These are phyloP conservation scores for Mythimna impura DNA, from an alignment of 2,888 invertebrate genomes.

Conservation along the genomic window DNA sequence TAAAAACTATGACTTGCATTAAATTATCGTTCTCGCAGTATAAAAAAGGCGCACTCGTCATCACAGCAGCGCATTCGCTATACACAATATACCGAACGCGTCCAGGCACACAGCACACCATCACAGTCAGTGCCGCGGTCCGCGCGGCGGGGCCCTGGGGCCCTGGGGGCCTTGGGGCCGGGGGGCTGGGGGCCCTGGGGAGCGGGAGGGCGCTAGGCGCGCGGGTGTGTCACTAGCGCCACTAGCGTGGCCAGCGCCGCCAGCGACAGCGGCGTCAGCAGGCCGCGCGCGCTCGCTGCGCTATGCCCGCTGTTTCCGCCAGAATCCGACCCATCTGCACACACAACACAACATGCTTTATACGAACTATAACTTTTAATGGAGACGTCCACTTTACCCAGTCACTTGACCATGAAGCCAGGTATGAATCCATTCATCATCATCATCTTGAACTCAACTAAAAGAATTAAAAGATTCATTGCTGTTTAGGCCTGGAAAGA, in stretches of 20 bases:
- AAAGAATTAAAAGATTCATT: constrained; percentile 1
- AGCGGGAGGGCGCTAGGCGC: constrained; percentile 60
- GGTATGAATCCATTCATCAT: not conserved
- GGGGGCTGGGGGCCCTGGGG: not conserved
- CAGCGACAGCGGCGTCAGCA: constrained; percentile 53
- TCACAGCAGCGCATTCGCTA: constrained; percentile 86
- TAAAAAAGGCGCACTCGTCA: constrained; percentile 84
- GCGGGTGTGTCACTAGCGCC: constrained; percentile 59
- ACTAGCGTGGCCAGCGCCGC: constrained; percentile 55
- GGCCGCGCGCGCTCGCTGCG: constrained; percentile 56
- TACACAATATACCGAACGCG: constrained; percentile 86
- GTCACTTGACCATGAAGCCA: not conserved
- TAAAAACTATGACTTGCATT: constrained; percentile 91
- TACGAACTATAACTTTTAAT: constrained; percentile 35
- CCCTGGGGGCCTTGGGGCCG: constrained; percentile 2
- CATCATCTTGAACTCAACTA: too few species aligned
- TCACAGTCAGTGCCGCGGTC: constrained; percentile 87
- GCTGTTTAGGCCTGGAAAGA: not conserved
- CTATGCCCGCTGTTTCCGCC: constrained; percentile 70
- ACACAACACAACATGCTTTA: constrained; percentile 60
- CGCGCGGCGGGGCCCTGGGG: constrained; percentile 59
- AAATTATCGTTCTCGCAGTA: constrained; percentile 88
- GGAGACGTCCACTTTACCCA: constrained; percentile 30
- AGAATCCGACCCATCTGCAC: constrained; percentile 71
- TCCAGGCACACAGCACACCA: constrained; percentile 82